Conservation (phyloP, 2,888 invertebrate genomes). For the Rhaphigaster nebulosa region DNA sequence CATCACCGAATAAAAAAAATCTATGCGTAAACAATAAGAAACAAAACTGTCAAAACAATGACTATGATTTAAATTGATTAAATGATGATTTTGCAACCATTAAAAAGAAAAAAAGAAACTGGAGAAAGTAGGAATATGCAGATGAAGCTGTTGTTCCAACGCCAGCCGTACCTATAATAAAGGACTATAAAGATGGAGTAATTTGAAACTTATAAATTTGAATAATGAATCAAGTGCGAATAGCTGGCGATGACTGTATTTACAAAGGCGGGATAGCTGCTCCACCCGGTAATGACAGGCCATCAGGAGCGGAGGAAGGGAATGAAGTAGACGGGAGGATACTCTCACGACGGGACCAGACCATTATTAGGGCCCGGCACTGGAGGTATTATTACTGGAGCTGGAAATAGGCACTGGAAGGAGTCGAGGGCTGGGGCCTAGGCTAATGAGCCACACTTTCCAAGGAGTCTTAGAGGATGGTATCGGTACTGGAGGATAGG, state of each 20-base stretch:
- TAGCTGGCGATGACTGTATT: constrained; percentile 34
- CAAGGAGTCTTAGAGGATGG: background rate
- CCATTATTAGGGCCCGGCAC: background rate
- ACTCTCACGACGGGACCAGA: background rate
- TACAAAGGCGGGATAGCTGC: background rate
- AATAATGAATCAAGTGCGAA: constrained; percentile 46
- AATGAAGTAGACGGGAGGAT: constrained; percentile 43
- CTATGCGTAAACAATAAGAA: too few species aligned
- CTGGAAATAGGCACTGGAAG: constrained; percentile 15
- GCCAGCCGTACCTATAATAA: background rate
- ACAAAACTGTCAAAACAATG: too few species aligned
- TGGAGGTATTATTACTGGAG: constrained; percentile 36
- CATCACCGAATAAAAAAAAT: too few species aligned
- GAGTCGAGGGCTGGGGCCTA: background rate
- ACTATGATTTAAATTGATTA: too few species aligned
- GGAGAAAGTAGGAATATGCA: background rate
- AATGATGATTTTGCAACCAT: too few species aligned
- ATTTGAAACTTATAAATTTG: constrained; percentile 29
- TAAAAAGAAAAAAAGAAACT: background rate
- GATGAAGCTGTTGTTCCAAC: background rate
- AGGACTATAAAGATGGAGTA: constrained; percentile 13
- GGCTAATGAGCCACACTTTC: constrained; percentile 38
- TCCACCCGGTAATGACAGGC: background rate
- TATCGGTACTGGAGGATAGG: background rate
- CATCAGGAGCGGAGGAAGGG: background rate